Percentiles rank a stretch among this genome's conserved stretches.
These are phyloP conservation scores for Pristionchus maxplancki DNA, from an alignment of 2,888 invertebrate genomes.

Conservation along the genomic window DNA sequence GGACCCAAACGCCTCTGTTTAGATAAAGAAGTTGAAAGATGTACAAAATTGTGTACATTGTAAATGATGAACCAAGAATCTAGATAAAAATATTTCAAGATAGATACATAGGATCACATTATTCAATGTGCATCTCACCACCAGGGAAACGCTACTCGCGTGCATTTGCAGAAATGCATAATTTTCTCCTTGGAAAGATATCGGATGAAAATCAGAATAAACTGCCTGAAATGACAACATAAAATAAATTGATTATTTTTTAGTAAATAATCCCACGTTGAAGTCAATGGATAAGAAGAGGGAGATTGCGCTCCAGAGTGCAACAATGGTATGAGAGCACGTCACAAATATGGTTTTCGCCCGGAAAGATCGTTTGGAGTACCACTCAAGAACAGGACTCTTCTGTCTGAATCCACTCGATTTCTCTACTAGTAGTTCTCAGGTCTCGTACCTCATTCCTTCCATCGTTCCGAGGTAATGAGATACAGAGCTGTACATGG, in stretches of 20 bases:
- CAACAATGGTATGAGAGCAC: neutral
- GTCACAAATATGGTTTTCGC: neutral
- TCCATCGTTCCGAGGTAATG: conserved; percentile 40
- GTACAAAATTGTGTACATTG: neutral
- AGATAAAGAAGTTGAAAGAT: conserved; percentile 1
- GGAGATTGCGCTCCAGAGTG: neutral
- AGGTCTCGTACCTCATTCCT: conserved; percentile 34
- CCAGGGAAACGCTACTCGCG: neutral
- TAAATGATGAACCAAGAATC: neutral
- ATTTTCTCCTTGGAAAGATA: neutral
- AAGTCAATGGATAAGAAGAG: conserved; percentile 5
- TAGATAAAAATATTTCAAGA: no score
- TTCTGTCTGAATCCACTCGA: no score
- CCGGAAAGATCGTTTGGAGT: neutral
- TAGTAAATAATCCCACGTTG: neutral
- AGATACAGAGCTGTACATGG: neutral
- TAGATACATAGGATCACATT: neutral
- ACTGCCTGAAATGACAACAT: neutral
- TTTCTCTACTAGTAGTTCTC: no score
- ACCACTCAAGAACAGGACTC: neutral
- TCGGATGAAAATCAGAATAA: neutral
- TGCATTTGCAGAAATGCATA: neutral
- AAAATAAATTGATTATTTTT: no score
- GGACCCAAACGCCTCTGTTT: neutral
- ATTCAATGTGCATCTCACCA: neutral